Evolutionary conservation across 1,140 invertebrate genomes (phyloP).

Genomic region (Drosophila bocki): DNA sequence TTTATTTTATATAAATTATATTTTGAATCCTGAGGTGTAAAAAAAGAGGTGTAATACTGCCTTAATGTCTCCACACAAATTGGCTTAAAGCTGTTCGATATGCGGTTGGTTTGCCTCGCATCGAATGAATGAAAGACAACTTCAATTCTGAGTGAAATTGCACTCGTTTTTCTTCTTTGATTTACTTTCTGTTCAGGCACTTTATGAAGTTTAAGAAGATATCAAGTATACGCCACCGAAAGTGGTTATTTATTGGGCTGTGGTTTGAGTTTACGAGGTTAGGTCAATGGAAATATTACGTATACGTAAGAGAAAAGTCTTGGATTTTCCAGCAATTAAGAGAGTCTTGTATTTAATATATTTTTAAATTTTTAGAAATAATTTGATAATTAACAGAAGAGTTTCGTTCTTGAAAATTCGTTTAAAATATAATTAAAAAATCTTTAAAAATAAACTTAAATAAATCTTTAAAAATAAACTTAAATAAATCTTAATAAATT

Average conservation of each 20-base stretch:
- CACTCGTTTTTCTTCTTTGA: slow-evolving; percentile 26
- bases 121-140: slow-evolving; percentile 29
- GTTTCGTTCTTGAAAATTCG: background rate
- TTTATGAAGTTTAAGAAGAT: background rate
- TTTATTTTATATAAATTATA: background rate
- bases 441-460: no score
- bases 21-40: background rate
- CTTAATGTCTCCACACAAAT: slow-evolving; percentile 28
- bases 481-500: no score
- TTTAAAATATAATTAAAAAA: no score
- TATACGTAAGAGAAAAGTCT: background rate
- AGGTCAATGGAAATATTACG: background rate
- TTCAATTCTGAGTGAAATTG: slow-evolving; percentile 13
- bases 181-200: slow-evolving; percentile 25
- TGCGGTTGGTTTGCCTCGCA: slow-evolving; percentile 30
- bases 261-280: background rate
- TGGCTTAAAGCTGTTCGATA: slow-evolving; percentile 41
- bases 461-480: no score
- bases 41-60: background rate
- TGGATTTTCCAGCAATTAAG: background rate
- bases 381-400: background rate
- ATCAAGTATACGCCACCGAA: slow-evolving; percentile 27
- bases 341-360: background rate
- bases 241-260: slow-evolving; percentile 5
- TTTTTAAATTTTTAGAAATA: background rate